Evolutionary conservation across 2,888 invertebrate species (phyloP).

Genomic region (Acanthosoma haemorrhoidale): DNA sequence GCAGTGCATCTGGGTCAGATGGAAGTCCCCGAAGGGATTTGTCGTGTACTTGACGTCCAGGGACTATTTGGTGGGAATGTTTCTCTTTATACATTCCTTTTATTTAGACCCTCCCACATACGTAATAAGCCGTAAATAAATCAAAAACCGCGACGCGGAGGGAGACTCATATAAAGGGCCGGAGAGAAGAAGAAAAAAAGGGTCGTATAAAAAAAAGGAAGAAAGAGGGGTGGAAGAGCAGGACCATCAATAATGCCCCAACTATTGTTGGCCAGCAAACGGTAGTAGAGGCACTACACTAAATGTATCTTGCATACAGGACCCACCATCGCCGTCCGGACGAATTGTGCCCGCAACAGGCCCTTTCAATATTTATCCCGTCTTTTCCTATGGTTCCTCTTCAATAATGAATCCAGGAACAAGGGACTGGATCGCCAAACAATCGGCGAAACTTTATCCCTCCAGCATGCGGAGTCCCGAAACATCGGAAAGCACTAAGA

Average conservation of each 20-base stretch:
- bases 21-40: too few relatives aligned
- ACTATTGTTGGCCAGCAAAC: constrained; percentile 1
- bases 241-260: neutral
- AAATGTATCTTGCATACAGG: neutral
- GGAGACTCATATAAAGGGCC: constrained; percentile 8
- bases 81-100: constrained; percentile 3
- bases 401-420: too few relatives aligned
- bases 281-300: neutral
- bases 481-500: too few relatives aligned
- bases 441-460: too few relatives aligned
- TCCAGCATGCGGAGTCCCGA: too few relatives aligned
- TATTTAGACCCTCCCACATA: neutral
- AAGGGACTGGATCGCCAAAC: too few relatives aligned
- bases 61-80: neutral
- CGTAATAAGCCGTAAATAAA: constrained; percentile 10
- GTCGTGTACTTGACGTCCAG: too few relatives aligned
- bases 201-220: neutral
- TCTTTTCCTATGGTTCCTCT: too few relatives aligned
- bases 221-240: neutral
- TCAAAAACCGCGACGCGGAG: neutral
- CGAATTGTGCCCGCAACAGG: neutral
- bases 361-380: neutral
- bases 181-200: too few relatives aligned
- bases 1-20: too few relatives aligned
- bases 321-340: neutral